phyloP scores from a whole-genome alignment of 2,888 invertebrate genomes.

The Cartodere bifasciata region DNA sequence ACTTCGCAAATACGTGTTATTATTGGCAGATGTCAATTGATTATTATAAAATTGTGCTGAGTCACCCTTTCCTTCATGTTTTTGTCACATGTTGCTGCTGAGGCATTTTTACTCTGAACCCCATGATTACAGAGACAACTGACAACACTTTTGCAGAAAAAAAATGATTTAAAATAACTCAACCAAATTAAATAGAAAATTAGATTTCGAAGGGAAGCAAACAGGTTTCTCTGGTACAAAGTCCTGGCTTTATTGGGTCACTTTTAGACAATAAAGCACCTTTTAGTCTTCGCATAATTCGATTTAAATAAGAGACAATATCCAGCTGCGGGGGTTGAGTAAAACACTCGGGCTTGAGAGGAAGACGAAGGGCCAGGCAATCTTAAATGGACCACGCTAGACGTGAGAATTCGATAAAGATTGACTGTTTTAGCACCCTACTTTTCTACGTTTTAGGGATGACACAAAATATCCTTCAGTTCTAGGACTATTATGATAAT shows the following conservation, averaged over 20 bases:
- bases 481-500: too few species aligned
- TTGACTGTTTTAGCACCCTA: slow-evolving; percentile 8
- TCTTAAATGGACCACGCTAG: slow-evolving; percentile 22
- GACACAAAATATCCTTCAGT: too few species aligned
- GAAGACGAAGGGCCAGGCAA: too few species aligned
- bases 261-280: slow-evolving; percentile 23
- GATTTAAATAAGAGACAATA: slow-evolving; percentile 37
- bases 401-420: slow-evolving; percentile 26
- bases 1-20: too few species aligned
- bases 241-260: slow-evolving; percentile 20
- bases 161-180: too few species aligned
- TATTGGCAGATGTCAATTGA: too few species aligned
- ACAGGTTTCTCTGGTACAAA: not conserved
- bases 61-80: slow-evolving; percentile 33
- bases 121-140: too few species aligned
- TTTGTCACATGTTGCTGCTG: slow-evolving; percentile 29
- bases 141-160: too few species aligned
- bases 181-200: not conserved
- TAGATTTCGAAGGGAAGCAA: not conserved
- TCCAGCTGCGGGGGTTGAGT: slow-evolving; percentile 23
- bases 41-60: slow-evolving; percentile 30
- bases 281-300: slow-evolving; percentile 35
- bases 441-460: too few species aligned
- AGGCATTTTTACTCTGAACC: too few species aligned
- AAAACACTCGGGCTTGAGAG: slow-evolving; percentile 14